Conservation (phyloP, 2,113 vertebrate genomes). For the Tenebrosternarchus preto region DNA sequence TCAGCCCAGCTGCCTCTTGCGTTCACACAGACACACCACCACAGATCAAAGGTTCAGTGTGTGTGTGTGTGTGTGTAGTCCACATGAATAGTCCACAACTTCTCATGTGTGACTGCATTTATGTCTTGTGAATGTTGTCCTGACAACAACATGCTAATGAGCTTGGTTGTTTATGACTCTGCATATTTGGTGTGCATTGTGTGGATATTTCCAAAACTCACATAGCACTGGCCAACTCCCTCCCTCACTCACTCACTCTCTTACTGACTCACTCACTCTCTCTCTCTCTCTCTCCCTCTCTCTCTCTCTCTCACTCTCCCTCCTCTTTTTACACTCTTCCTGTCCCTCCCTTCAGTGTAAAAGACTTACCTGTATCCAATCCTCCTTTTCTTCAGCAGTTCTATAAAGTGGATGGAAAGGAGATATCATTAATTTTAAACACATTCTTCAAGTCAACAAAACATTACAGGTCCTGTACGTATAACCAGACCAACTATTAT, state of each 20-base stretch:
- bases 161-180: neutral
- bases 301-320: neutral
- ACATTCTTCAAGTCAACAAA: neutral
- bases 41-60: neutral
- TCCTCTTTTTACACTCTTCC: neutral
- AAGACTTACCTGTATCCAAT: conserved; percentile 88
- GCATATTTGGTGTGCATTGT: neutral
- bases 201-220: neutral
- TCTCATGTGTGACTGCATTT: neutral
- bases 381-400: conserved; percentile 92
- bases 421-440: neutral
- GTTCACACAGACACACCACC: conserved; percentile 3
- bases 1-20: neutral
- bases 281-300: too few species aligned
- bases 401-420: conserved; percentile 69
- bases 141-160: neutral
- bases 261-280: too few species aligned
- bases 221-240: neutral
- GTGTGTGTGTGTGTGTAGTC: neutral
- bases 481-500: neutral
- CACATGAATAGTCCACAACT: too few species aligned
- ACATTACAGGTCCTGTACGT: too few species aligned
- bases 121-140: neutral
- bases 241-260: neutral
- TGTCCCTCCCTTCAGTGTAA: neutral